Evolutionary conservation across 2,888 invertebrate species (phyloP).

Genomic region (Tillus elongatus): DNA sequence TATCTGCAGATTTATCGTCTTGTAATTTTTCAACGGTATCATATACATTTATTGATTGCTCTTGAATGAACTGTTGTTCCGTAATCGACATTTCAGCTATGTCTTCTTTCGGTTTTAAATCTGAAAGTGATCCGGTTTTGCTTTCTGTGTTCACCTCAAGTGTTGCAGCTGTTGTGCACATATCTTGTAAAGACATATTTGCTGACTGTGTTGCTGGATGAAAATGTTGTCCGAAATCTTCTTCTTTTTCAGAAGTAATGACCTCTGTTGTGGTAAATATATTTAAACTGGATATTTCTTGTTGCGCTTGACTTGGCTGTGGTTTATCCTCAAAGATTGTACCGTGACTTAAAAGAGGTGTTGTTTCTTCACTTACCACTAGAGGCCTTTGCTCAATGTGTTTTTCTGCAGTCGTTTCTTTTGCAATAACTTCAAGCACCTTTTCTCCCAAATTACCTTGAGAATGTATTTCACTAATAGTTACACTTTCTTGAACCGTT

Average conservation of each 20-base stretch:
- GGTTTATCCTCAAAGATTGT: slow-evolving; percentile 21
- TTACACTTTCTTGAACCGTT: slow-evolving; percentile 25
- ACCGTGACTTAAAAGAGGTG: slow-evolving; percentile 33
- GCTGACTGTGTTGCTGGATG: slow-evolving; percentile 11
- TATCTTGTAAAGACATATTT: slow-evolving; percentile 2
- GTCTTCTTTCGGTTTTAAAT: slow-evolving; percentile 5
- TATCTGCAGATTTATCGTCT: background rate
- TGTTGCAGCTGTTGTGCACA: slow-evolving; percentile 20
- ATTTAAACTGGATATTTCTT: background rate
- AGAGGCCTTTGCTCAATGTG: slow-evolving; percentile 39
- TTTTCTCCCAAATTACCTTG: slow-evolving; percentile 38
- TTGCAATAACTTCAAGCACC: slow-evolving; percentile 39
- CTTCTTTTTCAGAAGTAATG: slow-evolving; percentile 17
- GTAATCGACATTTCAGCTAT: background rate
- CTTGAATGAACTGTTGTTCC: background rate
- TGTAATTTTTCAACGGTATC: background rate
- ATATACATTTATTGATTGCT: background rate
- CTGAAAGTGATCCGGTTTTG: background rate
- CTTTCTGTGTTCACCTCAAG: slow-evolving; percentile 19
- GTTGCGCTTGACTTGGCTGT: slow-evolving; percentile 26
- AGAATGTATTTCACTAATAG: slow-evolving; percentile 36
- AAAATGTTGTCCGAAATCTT: slow-evolving; percentile 14
- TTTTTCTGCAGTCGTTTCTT: slow-evolving; percentile 41
- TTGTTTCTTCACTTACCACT: slow-evolving; percentile 37
- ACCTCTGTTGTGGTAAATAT: background rate